phyloP scores from a whole-genome alignment of 2,113 vertebrate species.

The Marmota flaviventris region DNA sequence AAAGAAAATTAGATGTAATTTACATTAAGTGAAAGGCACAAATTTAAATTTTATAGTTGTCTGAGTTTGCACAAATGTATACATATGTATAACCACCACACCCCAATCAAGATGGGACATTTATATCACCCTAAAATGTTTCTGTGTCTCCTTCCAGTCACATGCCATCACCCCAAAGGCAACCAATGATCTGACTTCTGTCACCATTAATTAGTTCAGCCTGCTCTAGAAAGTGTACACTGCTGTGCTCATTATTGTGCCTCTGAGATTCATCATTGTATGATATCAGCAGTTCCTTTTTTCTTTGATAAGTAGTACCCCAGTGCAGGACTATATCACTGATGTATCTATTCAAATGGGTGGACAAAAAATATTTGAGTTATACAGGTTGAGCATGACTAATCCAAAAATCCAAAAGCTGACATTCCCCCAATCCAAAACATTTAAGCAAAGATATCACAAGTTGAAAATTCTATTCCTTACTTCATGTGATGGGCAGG shows the following conservation, averaged over 20 bases:
- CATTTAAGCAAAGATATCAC: background rate
- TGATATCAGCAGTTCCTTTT: background rate
- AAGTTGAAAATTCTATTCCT: background rate
- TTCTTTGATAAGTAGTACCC: background rate
- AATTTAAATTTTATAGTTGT: conserved; percentile 20
- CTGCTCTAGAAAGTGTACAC: background rate
- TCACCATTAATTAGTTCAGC: background rate
- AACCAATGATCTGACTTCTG: background rate
- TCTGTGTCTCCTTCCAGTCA: background rate
- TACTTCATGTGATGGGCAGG: background rate
- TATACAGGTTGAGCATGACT: background rate
- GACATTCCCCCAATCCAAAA: background rate
- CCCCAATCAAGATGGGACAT: background rate
- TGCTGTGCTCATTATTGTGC: background rate
- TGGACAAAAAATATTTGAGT: background rate
- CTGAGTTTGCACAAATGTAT: background rate
- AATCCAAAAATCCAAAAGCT: background rate
- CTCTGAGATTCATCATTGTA: background rate
- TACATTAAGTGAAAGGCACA: conserved; percentile 30
- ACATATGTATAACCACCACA: background rate
- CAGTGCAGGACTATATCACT: background rate
- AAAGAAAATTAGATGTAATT: background rate
- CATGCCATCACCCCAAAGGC: background rate
- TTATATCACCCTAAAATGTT: background rate
- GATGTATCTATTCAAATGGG: background rate